Percentiles rank a stretch among this genome's conserved stretches.
Conservation (phyloP, 92 coral and sea anemone genomes). For the Siderastrea siderea region DNA sequence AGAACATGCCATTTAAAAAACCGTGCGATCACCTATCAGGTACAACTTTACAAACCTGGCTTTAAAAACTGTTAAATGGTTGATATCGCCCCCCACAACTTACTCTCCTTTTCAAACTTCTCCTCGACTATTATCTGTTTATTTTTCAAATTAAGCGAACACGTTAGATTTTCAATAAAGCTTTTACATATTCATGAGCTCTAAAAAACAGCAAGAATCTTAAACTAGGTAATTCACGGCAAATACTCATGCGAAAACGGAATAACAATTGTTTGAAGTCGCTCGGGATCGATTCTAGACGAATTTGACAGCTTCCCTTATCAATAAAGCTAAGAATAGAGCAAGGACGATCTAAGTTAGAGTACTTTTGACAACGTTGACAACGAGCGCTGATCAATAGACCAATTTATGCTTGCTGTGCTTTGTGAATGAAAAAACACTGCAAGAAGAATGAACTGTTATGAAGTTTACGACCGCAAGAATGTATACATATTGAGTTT, state of each 20-base stretch:
- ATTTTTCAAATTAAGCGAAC: constrained; percentile 23
- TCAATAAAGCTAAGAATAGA: constrained; percentile 8
- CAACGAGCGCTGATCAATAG: constrained; percentile 6
- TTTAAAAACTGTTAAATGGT: neutral
- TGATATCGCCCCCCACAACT: no score
- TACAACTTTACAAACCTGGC: neutral
- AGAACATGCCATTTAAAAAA: neutral
- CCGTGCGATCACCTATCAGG: neutral
- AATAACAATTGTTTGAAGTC: neutral
- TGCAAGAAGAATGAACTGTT: constrained; percentile 34
- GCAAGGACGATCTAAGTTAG: neutral
- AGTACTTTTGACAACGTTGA: neutral
- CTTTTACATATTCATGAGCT: constrained; percentile 19
- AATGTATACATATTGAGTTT: constrained; percentile 1
- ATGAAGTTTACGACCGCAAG: constrained; percentile 23
- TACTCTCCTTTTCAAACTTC: neutral
- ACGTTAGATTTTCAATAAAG: constrained; percentile 11
- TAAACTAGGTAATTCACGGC: neutral
- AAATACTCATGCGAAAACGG: neutral
- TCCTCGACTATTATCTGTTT: constrained; percentile 20
- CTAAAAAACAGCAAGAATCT: neutral
- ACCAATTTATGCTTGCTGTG: constrained; percentile 38
- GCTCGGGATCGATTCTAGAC: neutral
- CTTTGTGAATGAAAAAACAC: constrained; percentile 38
- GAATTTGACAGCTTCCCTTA: neutral